Percentiles rank a stretch among this genome's conserved stretches.
Evolutionary conservation across 1,140 invertebrate genomes (phyloP).

Genomic region (Panulirus ornatus): DNA sequence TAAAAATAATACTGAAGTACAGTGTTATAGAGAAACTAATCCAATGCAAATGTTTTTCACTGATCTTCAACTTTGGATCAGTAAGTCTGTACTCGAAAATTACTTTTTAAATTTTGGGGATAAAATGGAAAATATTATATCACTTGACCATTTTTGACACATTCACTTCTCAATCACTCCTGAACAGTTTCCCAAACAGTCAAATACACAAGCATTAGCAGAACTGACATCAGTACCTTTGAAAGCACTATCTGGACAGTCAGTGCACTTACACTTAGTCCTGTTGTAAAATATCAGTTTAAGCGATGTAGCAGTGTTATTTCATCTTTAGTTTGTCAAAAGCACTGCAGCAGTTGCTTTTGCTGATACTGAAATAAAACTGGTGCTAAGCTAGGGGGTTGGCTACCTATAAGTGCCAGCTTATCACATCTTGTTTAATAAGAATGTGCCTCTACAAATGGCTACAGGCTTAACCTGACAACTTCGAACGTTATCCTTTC

Average conservation of each 20-base stretch:
- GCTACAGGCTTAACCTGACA: constrained; percentile 21
- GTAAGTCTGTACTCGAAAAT: too few relatives aligned
- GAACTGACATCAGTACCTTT: constrained; percentile 2
- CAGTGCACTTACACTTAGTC: background rate
- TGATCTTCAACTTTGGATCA: background rate
- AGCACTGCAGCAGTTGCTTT: background rate
- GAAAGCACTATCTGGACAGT: background rate
- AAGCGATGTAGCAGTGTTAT: constrained; percentile 30
- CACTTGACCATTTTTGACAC: background rate
- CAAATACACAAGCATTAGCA: background rate
- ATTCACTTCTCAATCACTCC: constrained; percentile 1
- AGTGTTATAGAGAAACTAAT: background rate
- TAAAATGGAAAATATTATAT: background rate
- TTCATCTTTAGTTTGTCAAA: background rate
- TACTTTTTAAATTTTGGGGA: too few relatives aligned
- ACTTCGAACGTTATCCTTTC: constrained; percentile 3
- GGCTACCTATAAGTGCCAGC: constrained; percentile 15
- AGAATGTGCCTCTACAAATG: constrained; percentile 15
- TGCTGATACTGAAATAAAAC: background rate
- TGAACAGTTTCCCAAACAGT: background rate
- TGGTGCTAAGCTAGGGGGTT: constrained; percentile 8
- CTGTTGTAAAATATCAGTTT: background rate
- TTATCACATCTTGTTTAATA: constrained; percentile 39
- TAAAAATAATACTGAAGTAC: constrained; percentile 11
- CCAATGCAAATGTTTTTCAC: background rate